Conservation (phyloP, 2,113 vertebrate species). For the Podarcis raffonei region DNA sequence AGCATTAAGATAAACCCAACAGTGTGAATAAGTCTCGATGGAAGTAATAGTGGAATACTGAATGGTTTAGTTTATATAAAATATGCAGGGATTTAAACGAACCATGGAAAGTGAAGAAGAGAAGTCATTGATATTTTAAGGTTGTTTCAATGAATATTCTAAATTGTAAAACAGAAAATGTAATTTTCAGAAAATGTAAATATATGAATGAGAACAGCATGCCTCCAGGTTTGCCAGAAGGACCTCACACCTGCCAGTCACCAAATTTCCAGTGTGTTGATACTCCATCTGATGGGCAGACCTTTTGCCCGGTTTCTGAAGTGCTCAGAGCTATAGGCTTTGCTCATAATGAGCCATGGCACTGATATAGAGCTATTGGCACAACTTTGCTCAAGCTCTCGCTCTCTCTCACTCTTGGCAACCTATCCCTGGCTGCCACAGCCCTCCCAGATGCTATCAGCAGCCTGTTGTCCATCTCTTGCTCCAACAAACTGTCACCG, state of each 20-base stretch:
- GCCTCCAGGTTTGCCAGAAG: not conserved
- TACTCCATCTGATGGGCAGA: not conserved
- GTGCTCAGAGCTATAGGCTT: not conserved
- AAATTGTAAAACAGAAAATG: too few relatives aligned
- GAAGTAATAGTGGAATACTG: too few relatives aligned
- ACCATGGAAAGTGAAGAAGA: too few relatives aligned
- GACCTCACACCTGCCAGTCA: not conserved
- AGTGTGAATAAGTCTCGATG: too few relatives aligned
- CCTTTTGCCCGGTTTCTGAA: not conserved
- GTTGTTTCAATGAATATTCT: too few relatives aligned
- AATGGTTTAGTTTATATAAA: too few relatives aligned
- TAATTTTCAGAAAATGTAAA: too few relatives aligned
- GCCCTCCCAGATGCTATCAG: rapidly evolving
- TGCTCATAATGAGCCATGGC: not conserved
- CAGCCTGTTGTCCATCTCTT: not conserved
- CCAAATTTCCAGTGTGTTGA: not conserved
- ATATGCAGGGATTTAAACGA: too few relatives aligned
- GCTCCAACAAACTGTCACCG: not conserved
- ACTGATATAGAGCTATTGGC: not conserved
- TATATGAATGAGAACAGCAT: too few relatives aligned
- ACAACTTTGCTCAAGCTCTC: rapidly evolving
- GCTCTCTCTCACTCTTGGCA: not conserved
- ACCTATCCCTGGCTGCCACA: not conserved
- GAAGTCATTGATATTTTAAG: too few relatives aligned
- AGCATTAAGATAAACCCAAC: too few relatives aligned